These are phyloP conservation scores for Troides helena DNA, from an alignment of 2,888 invertebrate species.

Conservation along the genomic window DNA sequence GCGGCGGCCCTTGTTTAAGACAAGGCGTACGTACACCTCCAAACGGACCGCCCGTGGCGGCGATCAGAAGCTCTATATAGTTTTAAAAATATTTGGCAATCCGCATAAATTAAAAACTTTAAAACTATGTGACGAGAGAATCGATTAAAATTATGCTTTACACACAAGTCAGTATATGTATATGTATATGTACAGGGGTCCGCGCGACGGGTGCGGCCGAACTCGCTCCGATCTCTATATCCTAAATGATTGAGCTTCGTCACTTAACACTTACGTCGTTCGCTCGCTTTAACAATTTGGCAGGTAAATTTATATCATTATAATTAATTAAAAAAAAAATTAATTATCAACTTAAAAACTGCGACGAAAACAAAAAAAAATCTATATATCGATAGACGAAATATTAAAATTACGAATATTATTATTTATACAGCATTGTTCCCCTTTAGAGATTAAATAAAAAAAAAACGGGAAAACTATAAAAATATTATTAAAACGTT, in stretches of 20 bases:
- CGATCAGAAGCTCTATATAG: slow-evolving; percentile 68
- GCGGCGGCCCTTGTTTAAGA: slow-evolving; percentile 38
- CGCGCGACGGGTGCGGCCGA: slow-evolving; percentile 62
- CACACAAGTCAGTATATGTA: slow-evolving; percentile 74
- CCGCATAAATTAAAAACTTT: slow-evolving; percentile 78
- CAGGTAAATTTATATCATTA: slow-evolving; percentile 75
- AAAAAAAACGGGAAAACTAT: slow-evolving; percentile 54
- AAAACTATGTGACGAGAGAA: slow-evolving; percentile 79
- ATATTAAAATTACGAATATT: slow-evolving; percentile 77
- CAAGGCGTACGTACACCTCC: slow-evolving; percentile 46
- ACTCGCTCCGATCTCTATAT: slow-evolving; percentile 46
- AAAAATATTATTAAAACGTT: slow-evolving; percentile 55
- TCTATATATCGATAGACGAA: slow-evolving; percentile 67
- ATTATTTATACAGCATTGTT: slow-evolving; percentile 70
- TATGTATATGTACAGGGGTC: slow-evolving; percentile 55
- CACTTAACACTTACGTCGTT: slow-evolving; percentile 70
- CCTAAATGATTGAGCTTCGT: slow-evolving; percentile 76
- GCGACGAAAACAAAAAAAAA: slow-evolving; percentile 76
- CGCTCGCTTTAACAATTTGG: slow-evolving; percentile 75
- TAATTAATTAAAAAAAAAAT: slow-evolving; percentile 60
- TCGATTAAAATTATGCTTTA: slow-evolving; percentile 79
- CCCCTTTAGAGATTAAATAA: slow-evolving; percentile 46
- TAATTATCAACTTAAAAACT: slow-evolving; percentile 72
- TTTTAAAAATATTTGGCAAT: slow-evolving; percentile 78
- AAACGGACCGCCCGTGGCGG: slow-evolving; percentile 52